Evolutionary conservation across 1,140 invertebrate species (phyloP).

Genomic region (Diprion similis): DNA sequence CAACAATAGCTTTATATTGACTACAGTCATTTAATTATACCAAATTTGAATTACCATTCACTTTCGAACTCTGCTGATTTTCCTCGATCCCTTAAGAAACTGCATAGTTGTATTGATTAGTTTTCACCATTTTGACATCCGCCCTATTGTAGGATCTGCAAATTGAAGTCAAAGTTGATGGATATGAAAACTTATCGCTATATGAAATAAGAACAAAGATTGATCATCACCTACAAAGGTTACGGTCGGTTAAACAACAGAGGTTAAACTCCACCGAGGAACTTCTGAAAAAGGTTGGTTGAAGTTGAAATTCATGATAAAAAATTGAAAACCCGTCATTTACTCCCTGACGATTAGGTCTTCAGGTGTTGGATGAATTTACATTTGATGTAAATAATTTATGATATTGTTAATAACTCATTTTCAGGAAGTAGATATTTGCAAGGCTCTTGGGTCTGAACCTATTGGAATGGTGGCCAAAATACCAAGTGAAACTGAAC

Average conservation of each 20-base stretch:
- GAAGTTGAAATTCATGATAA: conserved; percentile 6
- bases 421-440: conserved; percentile 39
- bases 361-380: too few relatives aligned
- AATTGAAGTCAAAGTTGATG: conserved; percentile 26
- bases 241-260: conserved; percentile 45
- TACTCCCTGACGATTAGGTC: too few relatives aligned
- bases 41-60: conserved; percentile 11
- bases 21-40: background rate
- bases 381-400: background rate
- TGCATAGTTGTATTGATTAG: background rate
- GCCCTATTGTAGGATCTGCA: conserved; percentile 38
- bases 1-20: conserved; percentile 14
- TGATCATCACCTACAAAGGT: conserved; percentile 33
- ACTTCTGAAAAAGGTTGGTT: conserved; percentile 37
- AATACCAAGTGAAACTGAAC: conserved; percentile 59
- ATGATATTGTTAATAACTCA: background rate
- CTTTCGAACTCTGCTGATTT: conserved; percentile 10
- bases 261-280: conserved; percentile 38
- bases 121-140: background rate
- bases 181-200: conserved; percentile 43
- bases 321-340: background rate
- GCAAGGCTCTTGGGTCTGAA: conserved; percentile 37
- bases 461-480: conserved; percentile 30
- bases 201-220: conserved; percentile 41
- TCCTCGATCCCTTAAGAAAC: too few relatives aligned